A percentile compares a stretch with the other conserved stretches of the same genome.
Evolutionary conservation across 2,113 vertebrate genomes (phyloP).

Genomic region (Aviceda subcristata): DNA sequence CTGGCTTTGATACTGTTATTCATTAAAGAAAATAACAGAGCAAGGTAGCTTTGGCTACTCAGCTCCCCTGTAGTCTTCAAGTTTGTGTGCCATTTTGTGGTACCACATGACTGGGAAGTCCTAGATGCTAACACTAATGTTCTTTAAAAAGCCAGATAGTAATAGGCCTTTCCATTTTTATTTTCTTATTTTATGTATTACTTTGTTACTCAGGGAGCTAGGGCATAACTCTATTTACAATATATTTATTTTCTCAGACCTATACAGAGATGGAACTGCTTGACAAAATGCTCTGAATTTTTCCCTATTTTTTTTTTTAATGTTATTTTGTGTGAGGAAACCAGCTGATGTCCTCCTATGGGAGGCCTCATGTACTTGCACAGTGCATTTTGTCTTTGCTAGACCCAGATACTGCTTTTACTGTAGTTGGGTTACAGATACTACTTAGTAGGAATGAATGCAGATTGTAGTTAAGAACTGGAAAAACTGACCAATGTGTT

Average conservation of each 20-base stretch:
- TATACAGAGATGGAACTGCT: not conserved
- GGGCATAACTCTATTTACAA: not conserved
- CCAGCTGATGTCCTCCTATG: not conserved
- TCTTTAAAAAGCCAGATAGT: not conserved
- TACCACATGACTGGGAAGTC: not conserved
- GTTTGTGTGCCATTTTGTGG: not conserved
- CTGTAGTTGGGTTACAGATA: not conserved
- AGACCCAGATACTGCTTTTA: not conserved
- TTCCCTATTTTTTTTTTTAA: not conserved
- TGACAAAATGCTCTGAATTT: not conserved
- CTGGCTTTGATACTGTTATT: not conserved
- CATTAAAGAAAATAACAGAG: constrained; percentile 14
- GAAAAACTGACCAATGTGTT: not conserved
- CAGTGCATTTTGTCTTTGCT: not conserved
- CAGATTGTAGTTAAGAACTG: not conserved
- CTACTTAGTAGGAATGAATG: not conserved
- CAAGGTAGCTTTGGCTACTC: not conserved
- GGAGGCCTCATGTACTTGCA: not conserved
- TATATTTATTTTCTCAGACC: not conserved
- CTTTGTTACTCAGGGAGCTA: not conserved
- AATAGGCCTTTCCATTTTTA: not conserved
- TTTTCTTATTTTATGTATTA: not conserved
- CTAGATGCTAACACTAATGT: not conserved
- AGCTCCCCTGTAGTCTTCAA: not conserved
- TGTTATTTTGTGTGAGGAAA: not conserved